Conservation (phyloP, 2,888 invertebrate species). For the Steinernema hermaphroditum region DNA sequence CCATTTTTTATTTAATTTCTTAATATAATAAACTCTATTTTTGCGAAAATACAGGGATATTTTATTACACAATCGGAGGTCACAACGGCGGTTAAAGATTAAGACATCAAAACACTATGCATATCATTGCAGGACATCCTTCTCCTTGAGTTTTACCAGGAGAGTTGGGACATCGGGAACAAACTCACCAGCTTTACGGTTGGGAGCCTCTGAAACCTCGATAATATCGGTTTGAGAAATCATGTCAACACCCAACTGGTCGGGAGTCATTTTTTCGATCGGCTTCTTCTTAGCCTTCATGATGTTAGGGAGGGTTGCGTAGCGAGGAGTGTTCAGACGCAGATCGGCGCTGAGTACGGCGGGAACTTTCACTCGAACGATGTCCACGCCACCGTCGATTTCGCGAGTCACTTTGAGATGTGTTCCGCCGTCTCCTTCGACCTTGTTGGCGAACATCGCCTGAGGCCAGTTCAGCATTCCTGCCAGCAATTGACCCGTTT, state of each 20-base stretch:
- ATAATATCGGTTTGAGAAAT: conserved; percentile 76
- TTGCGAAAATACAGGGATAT: no score
- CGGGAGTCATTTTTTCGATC: conserved; percentile 82
- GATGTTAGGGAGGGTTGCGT: conserved; percentile 97
- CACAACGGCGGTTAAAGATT: no score
- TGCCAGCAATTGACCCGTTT: conserved; percentile 98
- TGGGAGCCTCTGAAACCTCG: conserved; percentile 90
- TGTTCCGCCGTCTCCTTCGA: conserved; percentile 59
- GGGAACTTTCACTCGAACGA: conserved; percentile 86
- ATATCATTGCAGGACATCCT: conserved; percentile 67
- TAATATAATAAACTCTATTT: no score
- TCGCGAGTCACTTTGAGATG: conserved; percentile 62
- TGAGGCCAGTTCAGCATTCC: conserved; percentile 89
- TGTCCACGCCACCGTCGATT: conserved; percentile 89
- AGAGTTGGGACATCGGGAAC: conserved; percentile 89
- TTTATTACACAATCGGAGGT: no score
- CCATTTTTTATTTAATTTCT: no score
- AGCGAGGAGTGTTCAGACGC: conserved; percentile 93
- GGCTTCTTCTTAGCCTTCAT: conserved; percentile 99
- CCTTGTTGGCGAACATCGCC: conserved; percentile 91
- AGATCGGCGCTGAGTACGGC: conserved; percentile 96
- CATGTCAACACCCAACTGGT: conserved; percentile 88
- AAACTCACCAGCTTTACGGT: conserved; percentile 84
- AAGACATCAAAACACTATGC: no score
- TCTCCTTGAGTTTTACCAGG: conserved; percentile 82